phyloP scores from a whole-genome alignment of 2,113 vertebrate species.

The Lutjanus erythropterus region DNA sequence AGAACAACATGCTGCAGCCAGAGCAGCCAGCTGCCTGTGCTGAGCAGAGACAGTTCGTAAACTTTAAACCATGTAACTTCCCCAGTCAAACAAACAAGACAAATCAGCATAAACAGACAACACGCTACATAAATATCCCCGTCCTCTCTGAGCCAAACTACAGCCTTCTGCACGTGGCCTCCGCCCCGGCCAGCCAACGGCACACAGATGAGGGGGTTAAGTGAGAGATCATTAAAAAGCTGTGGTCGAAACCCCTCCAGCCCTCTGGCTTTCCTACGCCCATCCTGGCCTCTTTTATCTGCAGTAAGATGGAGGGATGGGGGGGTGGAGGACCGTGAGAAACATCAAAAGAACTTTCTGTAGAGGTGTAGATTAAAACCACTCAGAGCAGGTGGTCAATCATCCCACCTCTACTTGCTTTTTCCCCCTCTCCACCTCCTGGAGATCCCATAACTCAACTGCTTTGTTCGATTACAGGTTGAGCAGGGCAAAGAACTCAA shows the following conservation, averaged over 20 bases:
- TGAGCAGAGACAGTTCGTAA: neutral
- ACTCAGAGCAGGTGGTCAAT: neutral
- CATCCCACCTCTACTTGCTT: neutral
- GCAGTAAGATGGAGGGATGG: neutral
- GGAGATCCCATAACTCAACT: neutral
- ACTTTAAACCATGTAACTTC: conserved; percentile 12
- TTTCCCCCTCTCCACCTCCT: neutral
- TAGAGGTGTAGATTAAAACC: conserved; percentile 21
- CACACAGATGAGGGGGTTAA: neutral
- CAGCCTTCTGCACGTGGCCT: neutral
- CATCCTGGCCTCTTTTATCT: conserved; percentile 10
- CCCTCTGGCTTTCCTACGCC: neutral
- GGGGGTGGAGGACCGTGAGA: neutral
- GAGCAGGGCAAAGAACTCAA: neutral
- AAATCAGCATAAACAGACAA: conserved; percentile 13
- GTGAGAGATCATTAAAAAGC: neutral
- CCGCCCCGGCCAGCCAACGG: neutral
- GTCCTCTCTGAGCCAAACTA: neutral
- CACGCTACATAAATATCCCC: neutral
- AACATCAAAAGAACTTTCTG: conserved; percentile 4
- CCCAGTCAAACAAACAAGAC: conserved; percentile 35
- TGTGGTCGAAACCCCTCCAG: conserved; percentile 3
- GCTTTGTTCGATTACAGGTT: neutral
- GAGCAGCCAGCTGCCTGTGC: neutral
- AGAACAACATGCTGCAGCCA: conserved; percentile 14